Base-by-base conservation (phyloP, 2,797 vertebrate genomes). In the Coregonus suidteri region DNA sequence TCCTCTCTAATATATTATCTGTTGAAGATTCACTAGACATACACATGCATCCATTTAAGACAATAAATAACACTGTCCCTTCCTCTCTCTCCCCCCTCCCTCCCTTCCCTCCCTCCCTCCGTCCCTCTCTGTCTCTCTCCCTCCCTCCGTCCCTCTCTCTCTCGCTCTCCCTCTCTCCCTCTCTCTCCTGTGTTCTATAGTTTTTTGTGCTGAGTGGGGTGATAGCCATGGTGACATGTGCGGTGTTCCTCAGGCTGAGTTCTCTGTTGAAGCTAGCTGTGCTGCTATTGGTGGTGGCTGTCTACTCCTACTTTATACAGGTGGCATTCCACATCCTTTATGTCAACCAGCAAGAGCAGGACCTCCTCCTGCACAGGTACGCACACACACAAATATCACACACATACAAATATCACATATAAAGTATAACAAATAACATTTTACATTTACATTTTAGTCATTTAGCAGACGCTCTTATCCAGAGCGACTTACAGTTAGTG, bases 171-270 rank as follows among this genome's bases (percentile, higher is more conserved):
- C 25, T 25, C 25, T 25, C 25, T 25, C 25, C 25, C 25, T 25
- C 25, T 25, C 25, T 25, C 25, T 25, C 35, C 14, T 77, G 1
- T 31, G 41, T 59, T 6, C 30, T 31, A 20, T 71, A 95, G 94
- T 83, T 94, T 78, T 95, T 95, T 18, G 88, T 93, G 18, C 51
- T 94, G 79, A 92, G 91, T 0, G 90, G 90, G 1, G 93, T 94
- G 69, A 91, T 94, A 13, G 91, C 93, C 80, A 94, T 95, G 94
- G 93, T 95, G 72, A 94, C 94, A 0, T 95, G 94, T 79, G 94
- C 94, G 0, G 94, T 94, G 54, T 95, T 95, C 72, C 87, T 95
- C 73, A 91, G 93, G 41, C 88, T 94, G 2, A 94, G 93, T 84
- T 95, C 93, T 0, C 81, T 94, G 53, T 79, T 95, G 78, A 95